phyloP scores from a whole-genome alignment of 2,888 invertebrate species.

The Candidula unifasciata region DNA sequence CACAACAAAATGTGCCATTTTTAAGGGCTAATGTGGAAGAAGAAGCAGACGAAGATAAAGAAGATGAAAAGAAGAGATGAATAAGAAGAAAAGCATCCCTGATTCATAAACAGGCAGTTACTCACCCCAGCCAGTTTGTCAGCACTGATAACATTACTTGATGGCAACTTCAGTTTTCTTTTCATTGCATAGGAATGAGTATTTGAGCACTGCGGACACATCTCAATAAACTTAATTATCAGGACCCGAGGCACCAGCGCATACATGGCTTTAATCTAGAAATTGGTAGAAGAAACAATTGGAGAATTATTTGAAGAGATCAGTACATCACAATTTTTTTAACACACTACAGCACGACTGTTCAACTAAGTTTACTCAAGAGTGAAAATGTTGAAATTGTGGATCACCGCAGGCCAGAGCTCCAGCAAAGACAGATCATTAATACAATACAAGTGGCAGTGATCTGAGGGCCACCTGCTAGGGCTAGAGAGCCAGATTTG shows the following conservation, averaged over 20 bases:
- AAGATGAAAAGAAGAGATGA: neutral
- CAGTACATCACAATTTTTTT: neutral
- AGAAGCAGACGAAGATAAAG: too few relatives aligned
- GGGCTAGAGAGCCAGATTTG: too few relatives aligned
- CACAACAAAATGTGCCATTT: too few relatives aligned
- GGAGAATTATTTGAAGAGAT: too few relatives aligned
- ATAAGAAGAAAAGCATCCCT: neutral
- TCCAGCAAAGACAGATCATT: too few relatives aligned
- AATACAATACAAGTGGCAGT: too few relatives aligned
- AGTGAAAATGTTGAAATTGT: too few relatives aligned
- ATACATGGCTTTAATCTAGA: constrained; percentile 56
- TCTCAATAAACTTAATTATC: constrained; percentile 54
- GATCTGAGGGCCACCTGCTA: too few relatives aligned
- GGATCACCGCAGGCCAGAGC: too few relatives aligned
- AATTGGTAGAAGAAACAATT: neutral
- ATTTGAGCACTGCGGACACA: constrained; percentile 56
- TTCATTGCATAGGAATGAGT: constrained; percentile 46
- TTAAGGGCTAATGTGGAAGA: too few relatives aligned
- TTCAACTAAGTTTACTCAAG: too few relatives aligned
- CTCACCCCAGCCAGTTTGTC: constrained; percentile 51
- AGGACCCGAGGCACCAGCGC: constrained; percentile 54
- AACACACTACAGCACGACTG: too few relatives aligned
- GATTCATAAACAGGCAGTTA: constrained; percentile 1
- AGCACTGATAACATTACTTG: constrained; percentile 43
- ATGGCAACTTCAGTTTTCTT: constrained; percentile 2